Base-by-base conservation (phyloP, 1,140 invertebrate species). In the Nephotettix cincticeps region DNA sequence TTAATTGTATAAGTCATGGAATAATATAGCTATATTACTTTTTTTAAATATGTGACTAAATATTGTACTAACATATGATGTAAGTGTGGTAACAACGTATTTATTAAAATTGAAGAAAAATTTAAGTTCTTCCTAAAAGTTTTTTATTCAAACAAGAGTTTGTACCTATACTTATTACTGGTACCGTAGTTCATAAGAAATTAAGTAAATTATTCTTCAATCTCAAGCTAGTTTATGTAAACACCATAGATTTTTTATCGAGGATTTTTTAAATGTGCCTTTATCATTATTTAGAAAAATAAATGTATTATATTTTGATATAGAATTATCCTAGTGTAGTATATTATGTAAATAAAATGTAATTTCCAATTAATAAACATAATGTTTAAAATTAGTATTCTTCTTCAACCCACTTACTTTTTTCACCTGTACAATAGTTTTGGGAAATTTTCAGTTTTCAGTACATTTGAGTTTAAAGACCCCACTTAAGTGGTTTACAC, bases 231-330 rank as follows among this genome's bases (percentile, higher is more conserved):
- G 40, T 11, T n/a, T 43, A 43, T 11, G 40, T 43, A 9, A 43
- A 43, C 9, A 11, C 40, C 9, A 11, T 43, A n/a, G 40, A 11
- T 40, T 9, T 17, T 17, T 40, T 40, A 40, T 6, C 36, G 17
- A 9, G 17, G 6, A 40, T 9, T 40, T 40, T 40, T 9, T 17
- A 40, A 11, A 11, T 54, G 47, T 54, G 47, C 47, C 47, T 54
- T 54, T 54, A 11, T 9, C 47, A 54, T 54, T 54, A 54, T 9
- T 43, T 54, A n/a, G n/a, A n/a, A n/a, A n/a, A n/a, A n/a, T n/a
- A n/a, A n/a, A n/a, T 54, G 47, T 54, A 54, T 54, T 54, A 54
- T 54, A 54, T 54, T 54, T 54, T 54, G 23, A n/a, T 21, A 54
- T 54, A 54, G 47, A 11, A 54, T 40, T 6, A 40, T 40, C 17